Evolutionary conservation across 1,140 invertebrate genomes (phyloP).

Genomic region (Drosophila ambigua): DNA sequence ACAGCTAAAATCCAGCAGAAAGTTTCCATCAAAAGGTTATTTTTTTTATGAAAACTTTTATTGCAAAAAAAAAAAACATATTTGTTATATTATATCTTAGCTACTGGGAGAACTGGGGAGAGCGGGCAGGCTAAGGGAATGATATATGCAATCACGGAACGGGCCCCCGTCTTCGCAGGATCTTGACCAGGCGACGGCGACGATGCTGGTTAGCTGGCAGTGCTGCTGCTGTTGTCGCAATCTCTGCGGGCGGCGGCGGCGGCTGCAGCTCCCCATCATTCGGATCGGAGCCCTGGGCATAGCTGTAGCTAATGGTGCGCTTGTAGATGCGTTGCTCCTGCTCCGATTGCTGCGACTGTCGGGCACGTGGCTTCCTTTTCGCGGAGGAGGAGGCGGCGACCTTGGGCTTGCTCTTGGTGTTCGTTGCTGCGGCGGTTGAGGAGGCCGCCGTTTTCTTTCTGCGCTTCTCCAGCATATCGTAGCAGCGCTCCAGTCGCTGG

Average conservation of each 20-base stretch:
- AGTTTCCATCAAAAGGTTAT: too few species aligned
- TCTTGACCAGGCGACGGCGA: constrained; percentile 16
- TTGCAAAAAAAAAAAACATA: too few species aligned
- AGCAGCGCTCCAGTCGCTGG: constrained; percentile 52
- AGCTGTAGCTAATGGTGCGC: constrained; percentile 68
- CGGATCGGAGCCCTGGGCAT: constrained; percentile 43
- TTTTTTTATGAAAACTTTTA: too few species aligned
- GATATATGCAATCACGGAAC: not conserved
- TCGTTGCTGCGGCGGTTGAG: constrained; percentile 1
- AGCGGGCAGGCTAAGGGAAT: too few species aligned
- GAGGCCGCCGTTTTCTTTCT: constrained; percentile 6
- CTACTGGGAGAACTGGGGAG: too few species aligned
- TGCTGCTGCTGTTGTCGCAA: not conserved
- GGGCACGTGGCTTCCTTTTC: constrained; percentile 10
- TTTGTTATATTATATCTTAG: too few species aligned
- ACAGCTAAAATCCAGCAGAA: too few species aligned
- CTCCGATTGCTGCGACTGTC: constrained; percentile 42
- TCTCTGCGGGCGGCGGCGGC: not conserved
- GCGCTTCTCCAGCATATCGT: constrained; percentile 28
- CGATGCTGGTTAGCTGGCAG: not conserved
- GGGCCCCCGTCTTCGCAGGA: constrained; percentile 2
- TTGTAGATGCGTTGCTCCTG: constrained; percentile 68
- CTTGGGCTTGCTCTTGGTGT: constrained; percentile 3
- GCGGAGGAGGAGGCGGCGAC: not conserved
- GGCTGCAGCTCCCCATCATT: not conserved